Evolutionary conservation across 2,797 vertebrate species (phyloP), one percentile per base, ranked within the genome.

Genomic region (Notoglanidium macrostoma): DNA sequence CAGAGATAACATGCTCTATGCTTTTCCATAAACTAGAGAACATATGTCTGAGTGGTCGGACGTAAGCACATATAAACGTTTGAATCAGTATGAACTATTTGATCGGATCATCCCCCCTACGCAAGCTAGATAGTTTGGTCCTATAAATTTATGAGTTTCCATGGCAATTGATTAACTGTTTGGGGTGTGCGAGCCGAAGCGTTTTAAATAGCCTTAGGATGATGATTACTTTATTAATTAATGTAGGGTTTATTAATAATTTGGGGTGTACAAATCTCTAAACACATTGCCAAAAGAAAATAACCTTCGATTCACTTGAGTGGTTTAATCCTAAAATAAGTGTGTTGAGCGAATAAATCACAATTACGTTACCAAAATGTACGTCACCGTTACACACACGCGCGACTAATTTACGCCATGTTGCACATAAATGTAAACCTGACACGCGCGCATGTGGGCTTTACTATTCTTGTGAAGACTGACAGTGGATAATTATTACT

Each of bases 151-250:
- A 90, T 80, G 89, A 84, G 89, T 93, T 94, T 91, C 93, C 93
- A 92, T 92, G 92, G 93, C 91, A 92, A 93, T 95, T 29, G 92
- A 80, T 93, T 94, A 93, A 88, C 87, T 70, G 90, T 92, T 94
- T 92, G 74, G 85, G 88, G 80, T 72, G 55, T 32, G 6, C 81
- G 63, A 54, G 81, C 46, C 35, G 1, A 3, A 51, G 26, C 21
- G 26, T 63, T 63, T 35, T 12, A 32, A 78, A 78, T 55, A 29
- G 26, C 19, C 19, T 44, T 19, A 7, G 0, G 26, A 17, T 29
- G 26, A 21, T 67, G 15, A 44, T 1, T 21, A 23, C 59, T 40
- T 49, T 49, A 49, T 7, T 7, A 54, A n/a, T 78, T 78, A 23
- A 59, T 59, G 23, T 59, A 19, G n/a, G n/a, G 40, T 40, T 49